phyloP scores from a whole-genome alignment of 2,113 vertebrate genomes.

The Globicephala melas region DNA sequence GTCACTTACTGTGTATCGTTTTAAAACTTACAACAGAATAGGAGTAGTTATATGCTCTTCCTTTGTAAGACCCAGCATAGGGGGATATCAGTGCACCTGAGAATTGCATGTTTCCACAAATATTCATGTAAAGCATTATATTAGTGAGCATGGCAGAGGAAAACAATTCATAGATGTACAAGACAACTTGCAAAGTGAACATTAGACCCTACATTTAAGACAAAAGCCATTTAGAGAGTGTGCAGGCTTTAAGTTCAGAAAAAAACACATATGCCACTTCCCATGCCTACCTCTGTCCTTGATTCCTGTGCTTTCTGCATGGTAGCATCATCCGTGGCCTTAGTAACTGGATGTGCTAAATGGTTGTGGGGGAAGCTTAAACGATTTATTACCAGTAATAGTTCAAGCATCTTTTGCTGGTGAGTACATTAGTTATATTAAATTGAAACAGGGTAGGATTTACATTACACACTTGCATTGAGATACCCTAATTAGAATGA shows the following conservation, averaged over 20 bases:
- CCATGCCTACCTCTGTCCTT: not conserved
- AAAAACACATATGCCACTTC: not conserved
- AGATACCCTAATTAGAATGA: not conserved
- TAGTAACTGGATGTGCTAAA: not conserved
- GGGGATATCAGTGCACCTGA: not conserved
- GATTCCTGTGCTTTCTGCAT: not conserved
- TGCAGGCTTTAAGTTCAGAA: not conserved
- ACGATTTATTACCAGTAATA: not conserved
- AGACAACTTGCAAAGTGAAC: not conserved
- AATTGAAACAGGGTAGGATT: not conserved
- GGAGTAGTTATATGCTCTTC: not conserved
- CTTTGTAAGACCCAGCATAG: not conserved
- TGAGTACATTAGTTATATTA: not conserved
- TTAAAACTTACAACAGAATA: slow-evolving; percentile 46
- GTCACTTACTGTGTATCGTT: slow-evolving; percentile 39
- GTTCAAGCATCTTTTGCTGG: not conserved
- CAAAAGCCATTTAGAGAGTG: not conserved
- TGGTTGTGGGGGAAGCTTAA: not conserved
- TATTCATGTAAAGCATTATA: not conserved
- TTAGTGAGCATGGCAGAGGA: not conserved
- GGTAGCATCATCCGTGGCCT: not conserved
- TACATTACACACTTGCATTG: not conserved
- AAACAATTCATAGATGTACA: not conserved
- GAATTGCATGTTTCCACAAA: not conserved
- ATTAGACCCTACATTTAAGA: not conserved